Percentiles rank a stretch among this genome's conserved stretches.
These are phyloP conservation scores for Onthophagus sagittarius DNA, from an alignment of 2,888 invertebrate species.

Conservation along the genomic window DNA sequence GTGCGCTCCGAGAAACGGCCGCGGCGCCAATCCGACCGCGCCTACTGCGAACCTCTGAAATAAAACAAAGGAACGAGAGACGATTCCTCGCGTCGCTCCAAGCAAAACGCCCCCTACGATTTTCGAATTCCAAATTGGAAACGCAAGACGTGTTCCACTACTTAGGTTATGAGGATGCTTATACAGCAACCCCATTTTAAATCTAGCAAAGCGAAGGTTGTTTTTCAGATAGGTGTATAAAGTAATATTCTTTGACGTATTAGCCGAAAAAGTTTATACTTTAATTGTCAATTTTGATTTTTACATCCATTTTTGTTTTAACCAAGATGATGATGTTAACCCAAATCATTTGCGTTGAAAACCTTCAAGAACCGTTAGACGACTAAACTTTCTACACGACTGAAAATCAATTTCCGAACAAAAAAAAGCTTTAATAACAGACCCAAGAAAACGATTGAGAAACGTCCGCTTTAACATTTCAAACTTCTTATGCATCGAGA, in stretches of 20 bases:
- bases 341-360: too few relatives aligned
- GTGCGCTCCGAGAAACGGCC: conserved; percentile 31
- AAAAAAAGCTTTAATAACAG: not conserved
- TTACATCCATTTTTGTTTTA: too few relatives aligned
- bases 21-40: conserved; percentile 42
- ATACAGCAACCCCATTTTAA: not conserved
- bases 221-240: too few relatives aligned
- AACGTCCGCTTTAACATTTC: not conserved
- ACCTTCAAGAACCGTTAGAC: not conserved
- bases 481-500: not conserved
- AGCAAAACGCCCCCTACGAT: conserved; percentile 39
- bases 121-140: conserved; percentile 45
- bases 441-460: not conserved
- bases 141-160: conserved; percentile 14
- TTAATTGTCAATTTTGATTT: too few relatives aligned
- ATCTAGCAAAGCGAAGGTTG: not conserved
- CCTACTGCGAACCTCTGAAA: conserved; percentile 36
- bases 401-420: not conserved
- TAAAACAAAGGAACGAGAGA: conserved; percentile 48
- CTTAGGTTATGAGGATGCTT: not conserved
- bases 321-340: too few relatives aligned
- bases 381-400: not conserved
- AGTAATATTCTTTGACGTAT: too few relatives aligned
- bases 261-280: too few relatives aligned
- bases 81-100: conserved; percentile 29